Conservation (phyloP, 2,113 vertebrate species). For the Lepus europaeus region DNA sequence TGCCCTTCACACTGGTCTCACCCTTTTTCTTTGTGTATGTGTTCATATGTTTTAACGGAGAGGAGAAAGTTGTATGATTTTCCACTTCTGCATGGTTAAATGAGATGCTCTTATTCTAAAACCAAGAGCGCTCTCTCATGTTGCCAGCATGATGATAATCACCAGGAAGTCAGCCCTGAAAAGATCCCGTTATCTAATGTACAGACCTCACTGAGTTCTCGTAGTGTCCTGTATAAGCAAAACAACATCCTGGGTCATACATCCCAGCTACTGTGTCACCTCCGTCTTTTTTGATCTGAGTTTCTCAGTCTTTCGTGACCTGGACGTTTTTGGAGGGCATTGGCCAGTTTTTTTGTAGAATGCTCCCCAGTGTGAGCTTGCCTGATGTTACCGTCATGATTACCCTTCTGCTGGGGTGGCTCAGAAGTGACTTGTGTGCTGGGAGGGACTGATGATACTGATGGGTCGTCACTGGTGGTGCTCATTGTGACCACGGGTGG, state of each 20-base stretch:
- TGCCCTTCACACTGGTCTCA: neutral
- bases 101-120: neutral
- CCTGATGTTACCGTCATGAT: no score
- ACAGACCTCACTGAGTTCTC: neutral
- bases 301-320: no score
- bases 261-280: neutral
- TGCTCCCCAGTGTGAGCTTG: no score
- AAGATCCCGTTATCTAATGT: neutral
- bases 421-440: no score
- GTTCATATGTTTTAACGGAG: rapidly evolving
- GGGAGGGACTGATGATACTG: no score
- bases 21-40: neutral
- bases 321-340: no score
- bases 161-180: rapidly evolving
- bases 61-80: neutral
- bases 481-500: no score
- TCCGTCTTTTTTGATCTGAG: neutral
- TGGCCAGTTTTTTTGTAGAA: no score
- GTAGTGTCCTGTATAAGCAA: neutral
- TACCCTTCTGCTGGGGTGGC: no score
- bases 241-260: rapidly evolving
- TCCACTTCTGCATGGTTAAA: neutral
- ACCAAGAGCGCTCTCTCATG: neutral
- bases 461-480: no score
- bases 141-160: rapidly evolving